phyloP scores from a whole-genome alignment of 92 coral and sea anemone species.

The Phymanthus crucifer region DNA sequence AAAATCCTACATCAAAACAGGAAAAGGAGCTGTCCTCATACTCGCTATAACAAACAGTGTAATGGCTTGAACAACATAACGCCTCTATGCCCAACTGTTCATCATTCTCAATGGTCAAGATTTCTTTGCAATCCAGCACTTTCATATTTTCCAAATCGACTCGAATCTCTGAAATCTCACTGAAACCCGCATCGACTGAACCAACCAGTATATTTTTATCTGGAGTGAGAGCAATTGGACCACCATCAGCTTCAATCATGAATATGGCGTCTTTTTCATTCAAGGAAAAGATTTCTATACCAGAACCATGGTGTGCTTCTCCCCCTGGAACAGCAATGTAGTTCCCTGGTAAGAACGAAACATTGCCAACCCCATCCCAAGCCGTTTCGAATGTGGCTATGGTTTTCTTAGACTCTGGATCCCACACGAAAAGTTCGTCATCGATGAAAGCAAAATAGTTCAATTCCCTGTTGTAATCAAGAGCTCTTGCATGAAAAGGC shows the following conservation, averaged over 20 bases:
- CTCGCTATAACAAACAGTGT: neutral
- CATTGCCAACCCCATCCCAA: conserved; percentile 19
- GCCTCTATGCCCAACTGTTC: neutral
- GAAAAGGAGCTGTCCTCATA: conserved; percentile 9
- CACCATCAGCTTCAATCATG: neutral
- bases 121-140: conserved; percentile 9
- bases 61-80: neutral
- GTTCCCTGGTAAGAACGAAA: conserved; percentile 15
- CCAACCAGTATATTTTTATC: neutral
- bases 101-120: conserved; percentile 16
- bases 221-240: neutral
- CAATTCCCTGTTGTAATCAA: neutral
- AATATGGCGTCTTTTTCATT: neutral
- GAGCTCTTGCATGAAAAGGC: neutral
- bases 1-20: conserved; percentile 20
- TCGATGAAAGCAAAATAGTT: neutral
- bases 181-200: neutral
- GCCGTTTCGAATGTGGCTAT: neutral
- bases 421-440: neutral
- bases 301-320: conserved; percentile 25
- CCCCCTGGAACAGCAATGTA: conserved; percentile 28
- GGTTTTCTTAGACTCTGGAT: neutral
- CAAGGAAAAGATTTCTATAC: conserved; percentile 10
- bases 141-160: conserved; percentile 27
- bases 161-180: conserved; percentile 6